Base-by-base conservation (phyloP, 2,888 invertebrate genomes). In the Chydorus sphaericus region DNA sequence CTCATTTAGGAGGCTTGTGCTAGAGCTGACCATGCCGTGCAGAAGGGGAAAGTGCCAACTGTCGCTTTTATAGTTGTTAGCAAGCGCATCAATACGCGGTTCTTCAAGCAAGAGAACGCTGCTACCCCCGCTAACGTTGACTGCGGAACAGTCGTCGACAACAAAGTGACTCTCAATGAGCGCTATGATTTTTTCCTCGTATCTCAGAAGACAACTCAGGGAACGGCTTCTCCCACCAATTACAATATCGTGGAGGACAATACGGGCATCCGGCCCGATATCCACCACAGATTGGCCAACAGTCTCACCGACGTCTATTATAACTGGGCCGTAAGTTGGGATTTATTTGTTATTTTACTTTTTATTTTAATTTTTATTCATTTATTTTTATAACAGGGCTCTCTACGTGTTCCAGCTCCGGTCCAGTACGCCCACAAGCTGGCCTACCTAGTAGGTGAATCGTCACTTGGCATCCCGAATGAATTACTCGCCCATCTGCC, bases 351-450 rank as follows among this genome's bases (percentile, higher is more conserved):
- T 14, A n/a, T 44, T 18, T 11, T 8, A n/a, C 20, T 44, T 44
- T 44, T 20, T 16, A 44, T 23, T 10, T 44, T 3, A 44, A 6
- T 44, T 18, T 20, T 6, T 23, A 6, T 20, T 20, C 23, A 8
- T 39, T 14, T 18, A 16, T 23, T 60, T 50, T 31, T 53, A 59
- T 60, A n/a, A 39, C 60, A 64, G 71, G 82, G 62, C 73, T 85
- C 66, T 0, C 81, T 85, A 20, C 77, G 89, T 8, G 93, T 94
- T 3, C 94, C 94, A 0, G 86, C 92, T 0, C 91, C 91, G 0
- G 90, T 90, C 66, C 92, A 93, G 67, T 93, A 92, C 68, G 93
- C 94, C 0, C 93, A 94, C 68, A 94, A 93, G 66, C 70, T 94
- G 60, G 92, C 94, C 0, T 92, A 88, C 69, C 71, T 93, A 6